These are phyloP conservation scores for Muschampia plurimacula DNA, from an alignment of 2,888 invertebrate genomes.

Conservation along the genomic window DNA sequence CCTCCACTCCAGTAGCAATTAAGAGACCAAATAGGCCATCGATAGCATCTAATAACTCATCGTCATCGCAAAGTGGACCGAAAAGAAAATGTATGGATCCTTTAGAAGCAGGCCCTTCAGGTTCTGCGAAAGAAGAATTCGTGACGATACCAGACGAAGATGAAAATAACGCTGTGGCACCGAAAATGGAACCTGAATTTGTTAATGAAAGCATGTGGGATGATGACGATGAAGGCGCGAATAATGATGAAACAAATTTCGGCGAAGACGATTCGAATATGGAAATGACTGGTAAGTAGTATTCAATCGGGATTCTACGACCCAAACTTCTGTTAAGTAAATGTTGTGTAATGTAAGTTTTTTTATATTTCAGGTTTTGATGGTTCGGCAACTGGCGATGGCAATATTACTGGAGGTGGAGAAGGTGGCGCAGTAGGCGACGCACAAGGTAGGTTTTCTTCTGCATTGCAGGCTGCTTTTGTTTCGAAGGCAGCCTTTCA, in stretches of 20 bases:
- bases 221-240: constrained; percentile 87
- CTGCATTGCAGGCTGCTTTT: constrained; percentile 47
- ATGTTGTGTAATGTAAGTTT: too few relatives aligned
- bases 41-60: constrained; percentile 86
- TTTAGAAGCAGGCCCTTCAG: constrained; percentile 86
- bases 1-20: constrained; percentile 86
- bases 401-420: constrained; percentile 78
- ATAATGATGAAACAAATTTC: constrained; percentile 87
- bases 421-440: constrained; percentile 85
- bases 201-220: constrained; percentile 87
- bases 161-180: constrained; percentile 86
- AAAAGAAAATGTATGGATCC: constrained; percentile 87
- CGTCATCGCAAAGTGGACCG: constrained; percentile 85
- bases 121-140: constrained; percentile 83
- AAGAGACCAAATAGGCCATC: constrained; percentile 88
- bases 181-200: constrained; percentile 89
- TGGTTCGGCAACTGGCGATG: constrained; percentile 81
- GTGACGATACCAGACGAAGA: constrained; percentile 84
- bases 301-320: neutral
- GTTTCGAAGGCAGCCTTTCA: constrained; percentile 41
- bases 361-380: constrained; percentile 80
- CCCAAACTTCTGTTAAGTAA: too few relatives aligned
- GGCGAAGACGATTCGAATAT: constrained; percentile 89
- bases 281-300: constrained; percentile 84
- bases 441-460: constrained; percentile 84